Evolutionary conservation across 2,797 vertebrate species (phyloP).

Genomic region (Leptodactylus fallax): DNA sequence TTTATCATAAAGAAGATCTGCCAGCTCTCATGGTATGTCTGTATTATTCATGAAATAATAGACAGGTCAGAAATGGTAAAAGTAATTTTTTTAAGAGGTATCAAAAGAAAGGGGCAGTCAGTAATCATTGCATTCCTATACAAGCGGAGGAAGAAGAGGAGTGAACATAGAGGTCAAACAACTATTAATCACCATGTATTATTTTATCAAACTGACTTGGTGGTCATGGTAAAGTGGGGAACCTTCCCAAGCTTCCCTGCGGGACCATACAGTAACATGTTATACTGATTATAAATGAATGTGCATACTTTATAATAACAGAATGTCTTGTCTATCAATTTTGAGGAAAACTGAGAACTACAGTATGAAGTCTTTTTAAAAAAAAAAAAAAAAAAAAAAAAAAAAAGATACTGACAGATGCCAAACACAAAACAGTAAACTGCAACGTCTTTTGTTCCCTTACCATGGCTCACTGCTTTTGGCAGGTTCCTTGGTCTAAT

Average conservation of each 20-base stretch:
- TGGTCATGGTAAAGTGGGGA: not conserved
- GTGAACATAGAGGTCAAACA: too few species aligned
- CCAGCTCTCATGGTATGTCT: too few species aligned
- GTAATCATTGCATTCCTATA: too few species aligned
- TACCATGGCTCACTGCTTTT: slow-evolving; percentile 65
- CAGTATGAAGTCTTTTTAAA: slow-evolving; percentile 34
- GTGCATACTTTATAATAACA: slow-evolving; percentile 14
- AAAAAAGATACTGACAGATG: slow-evolving; percentile 59
- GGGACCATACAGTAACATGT: not conserved
- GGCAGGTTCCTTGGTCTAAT: slow-evolving; percentile 69
- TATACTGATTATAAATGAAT: not conserved
- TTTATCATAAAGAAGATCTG: too few species aligned
- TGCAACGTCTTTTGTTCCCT: slow-evolving; percentile 67
- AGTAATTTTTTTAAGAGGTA: too few species aligned
- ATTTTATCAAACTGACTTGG: not conserved
- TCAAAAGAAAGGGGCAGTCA: too few species aligned
- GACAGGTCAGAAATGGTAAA: too few species aligned
- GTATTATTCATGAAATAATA: too few species aligned
- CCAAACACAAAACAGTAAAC: slow-evolving; percentile 57
- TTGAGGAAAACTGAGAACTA: slow-evolving; percentile 30
- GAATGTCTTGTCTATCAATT: not conserved
- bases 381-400: slow-evolving; percentile 24
- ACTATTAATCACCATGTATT: too few species aligned
- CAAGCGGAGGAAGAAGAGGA: too few species aligned
- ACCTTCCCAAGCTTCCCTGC: not conserved